These are phyloP conservation scores for Stenurella melanura DNA, from an alignment of 2,888 invertebrate genomes.

Conservation along the genomic window DNA sequence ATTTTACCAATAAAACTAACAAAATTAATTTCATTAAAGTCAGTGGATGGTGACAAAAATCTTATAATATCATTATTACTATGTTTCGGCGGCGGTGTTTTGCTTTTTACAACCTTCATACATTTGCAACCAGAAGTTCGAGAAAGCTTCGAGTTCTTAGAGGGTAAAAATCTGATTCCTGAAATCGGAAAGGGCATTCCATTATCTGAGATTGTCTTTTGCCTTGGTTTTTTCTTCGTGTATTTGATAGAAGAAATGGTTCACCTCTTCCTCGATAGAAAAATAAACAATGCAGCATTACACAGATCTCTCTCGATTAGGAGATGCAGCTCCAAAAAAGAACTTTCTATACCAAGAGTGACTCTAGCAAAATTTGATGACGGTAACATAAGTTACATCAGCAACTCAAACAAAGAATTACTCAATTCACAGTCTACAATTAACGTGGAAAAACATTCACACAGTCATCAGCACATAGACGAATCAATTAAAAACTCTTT, in stretches of 20 bases:
- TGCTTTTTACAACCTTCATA: slow-evolving; percentile 79
- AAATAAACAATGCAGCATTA: slow-evolving; percentile 67
- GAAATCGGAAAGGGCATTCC: slow-evolving; percentile 74
- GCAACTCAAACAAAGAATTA: slow-evolving; percentile 68
- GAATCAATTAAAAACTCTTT: slow-evolving; percentile 74
- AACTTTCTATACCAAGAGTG: slow-evolving; percentile 69
- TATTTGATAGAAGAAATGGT: slow-evolving; percentile 80
- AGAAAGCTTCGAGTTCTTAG: slow-evolving; percentile 75
- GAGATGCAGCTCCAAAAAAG: slow-evolving; percentile 71
- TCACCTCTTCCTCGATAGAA: slow-evolving; percentile 75
- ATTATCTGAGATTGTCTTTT: slow-evolving; percentile 77
- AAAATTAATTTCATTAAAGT: slow-evolving; percentile 67
- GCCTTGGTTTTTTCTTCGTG: slow-evolving; percentile 79
- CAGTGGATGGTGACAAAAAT: slow-evolving; percentile 72
- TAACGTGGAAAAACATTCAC: slow-evolving; percentile 57
- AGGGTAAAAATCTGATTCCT: slow-evolving; percentile 72
- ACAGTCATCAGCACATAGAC: slow-evolving; percentile 57
- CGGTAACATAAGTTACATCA: slow-evolving; percentile 67
- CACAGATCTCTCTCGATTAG: slow-evolving; percentile 75
- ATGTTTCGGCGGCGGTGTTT: slow-evolving; percentile 81
- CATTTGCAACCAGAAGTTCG: slow-evolving; percentile 81
- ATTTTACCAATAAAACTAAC: slow-evolving; percentile 74
- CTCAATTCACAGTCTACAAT: slow-evolving; percentile 66
- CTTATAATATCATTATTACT: slow-evolving; percentile 77
- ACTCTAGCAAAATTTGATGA: slow-evolving; percentile 69